Conservation (phyloP, 2,113 vertebrate genomes). For the Ptyas mucosa region DNA sequence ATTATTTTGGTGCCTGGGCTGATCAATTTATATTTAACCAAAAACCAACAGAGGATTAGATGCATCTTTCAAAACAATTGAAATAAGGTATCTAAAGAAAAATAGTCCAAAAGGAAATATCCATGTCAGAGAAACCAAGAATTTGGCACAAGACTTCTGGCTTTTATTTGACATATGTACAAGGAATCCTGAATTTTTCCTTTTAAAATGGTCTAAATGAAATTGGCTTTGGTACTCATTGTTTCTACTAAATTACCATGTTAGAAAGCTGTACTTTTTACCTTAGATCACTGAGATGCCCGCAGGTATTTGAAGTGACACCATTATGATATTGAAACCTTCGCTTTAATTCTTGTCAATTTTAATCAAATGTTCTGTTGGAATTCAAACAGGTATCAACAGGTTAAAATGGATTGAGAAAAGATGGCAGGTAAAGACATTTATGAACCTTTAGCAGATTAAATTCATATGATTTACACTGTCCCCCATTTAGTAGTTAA, state of each 20-base stretch:
- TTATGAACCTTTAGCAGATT: neutral
- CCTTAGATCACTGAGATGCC: neutral
- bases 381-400: neutral
- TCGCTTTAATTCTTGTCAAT: neutral
- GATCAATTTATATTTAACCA: constrained; percentile 3
- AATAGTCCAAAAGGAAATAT: neutral
- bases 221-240: neutral
- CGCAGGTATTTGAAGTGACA: neutral
- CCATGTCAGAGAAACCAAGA: neutral
- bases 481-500: neutral
- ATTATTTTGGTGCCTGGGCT: neutral
- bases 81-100: neutral
- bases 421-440: neutral
- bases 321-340: neutral
- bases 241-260: neutral
- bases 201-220: neutral
- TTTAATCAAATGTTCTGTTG: neutral
- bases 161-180: neutral
- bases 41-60: neutral
- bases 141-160: neutral
- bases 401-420: neutral
- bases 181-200: neutral
- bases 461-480: neutral
- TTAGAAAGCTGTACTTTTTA: neutral
- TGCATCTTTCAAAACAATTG: neutral